Percentiles rank a stretch among this genome's conserved stretches.
Evolutionary conservation across 2,888 invertebrate species (phyloP).

Genomic region (Pyrgus malvae): DNA sequence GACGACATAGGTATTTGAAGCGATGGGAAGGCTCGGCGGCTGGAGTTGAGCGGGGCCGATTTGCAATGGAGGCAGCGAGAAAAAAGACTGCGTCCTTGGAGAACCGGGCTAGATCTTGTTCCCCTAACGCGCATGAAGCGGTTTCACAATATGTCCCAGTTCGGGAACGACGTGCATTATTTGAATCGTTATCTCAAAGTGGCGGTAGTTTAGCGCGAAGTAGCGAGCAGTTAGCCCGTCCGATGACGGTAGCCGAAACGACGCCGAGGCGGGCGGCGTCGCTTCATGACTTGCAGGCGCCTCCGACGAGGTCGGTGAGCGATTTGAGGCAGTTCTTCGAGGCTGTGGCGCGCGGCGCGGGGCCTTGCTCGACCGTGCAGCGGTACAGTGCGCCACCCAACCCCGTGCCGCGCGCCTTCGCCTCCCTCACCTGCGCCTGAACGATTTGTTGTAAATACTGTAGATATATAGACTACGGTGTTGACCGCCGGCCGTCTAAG

Average conservation of each 20-base stretch:
- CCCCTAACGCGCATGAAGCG: slow-evolving; percentile 71
- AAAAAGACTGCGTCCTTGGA: slow-evolving; percentile 69
- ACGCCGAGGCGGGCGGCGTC: slow-evolving; percentile 84
- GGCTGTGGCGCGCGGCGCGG: slow-evolving; percentile 76
- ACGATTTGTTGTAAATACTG: slow-evolving; percentile 61
- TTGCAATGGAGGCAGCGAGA: slow-evolving; percentile 67
- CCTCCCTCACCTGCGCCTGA: slow-evolving; percentile 71
- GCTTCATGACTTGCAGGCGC: slow-evolving; percentile 83
- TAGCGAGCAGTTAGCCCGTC: slow-evolving; percentile 82
- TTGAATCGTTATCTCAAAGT: slow-evolving; percentile 85
- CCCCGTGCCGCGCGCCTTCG: slow-evolving; percentile 61
- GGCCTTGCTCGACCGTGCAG: slow-evolving; percentile 51
- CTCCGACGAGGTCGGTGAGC: slow-evolving; percentile 81
- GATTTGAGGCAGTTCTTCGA: slow-evolving; percentile 88
- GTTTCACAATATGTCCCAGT: slow-evolving; percentile 86
- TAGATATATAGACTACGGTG: slow-evolving; percentile 62
- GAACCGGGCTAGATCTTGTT: slow-evolving; percentile 70
- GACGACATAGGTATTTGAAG: slow-evolving; percentile 68
- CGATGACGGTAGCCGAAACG: slow-evolving; percentile 57
- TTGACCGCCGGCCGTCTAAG: slow-evolving; percentile 70
- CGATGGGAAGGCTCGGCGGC: slow-evolving; percentile 73
- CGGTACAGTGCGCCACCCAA: slow-evolving; percentile 64
- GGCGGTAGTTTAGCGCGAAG: slow-evolving; percentile 84
- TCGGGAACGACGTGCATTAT: slow-evolving; percentile 85
- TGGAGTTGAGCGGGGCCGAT: slow-evolving; percentile 66